Conservation (phyloP, 2,797 vertebrate species). For the Cyprinodon diabolis region DNA sequence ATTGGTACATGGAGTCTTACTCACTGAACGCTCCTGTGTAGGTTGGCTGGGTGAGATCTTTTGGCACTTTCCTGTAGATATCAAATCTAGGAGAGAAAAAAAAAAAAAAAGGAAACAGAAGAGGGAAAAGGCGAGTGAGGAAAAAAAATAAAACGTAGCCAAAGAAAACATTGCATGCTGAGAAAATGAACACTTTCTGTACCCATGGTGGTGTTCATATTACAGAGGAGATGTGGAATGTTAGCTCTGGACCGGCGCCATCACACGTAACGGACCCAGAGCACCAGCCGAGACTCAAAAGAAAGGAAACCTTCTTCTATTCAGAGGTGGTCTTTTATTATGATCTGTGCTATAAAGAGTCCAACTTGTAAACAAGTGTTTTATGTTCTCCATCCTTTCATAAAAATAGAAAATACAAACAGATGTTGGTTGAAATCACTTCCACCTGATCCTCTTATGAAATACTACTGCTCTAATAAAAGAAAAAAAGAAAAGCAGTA, state of each 20-base stretch:
- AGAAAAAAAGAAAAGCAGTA: slow-evolving; percentile 17
- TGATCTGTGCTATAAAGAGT: slow-evolving; percentile 43
- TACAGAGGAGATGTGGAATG: slow-evolving; percentile 78
- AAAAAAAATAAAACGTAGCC: slow-evolving; percentile 35
- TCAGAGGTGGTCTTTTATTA: slow-evolving; percentile 48
- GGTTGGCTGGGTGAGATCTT: slow-evolving; percentile 99
- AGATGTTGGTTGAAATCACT: neutral
- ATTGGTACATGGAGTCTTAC: slow-evolving; percentile 64
- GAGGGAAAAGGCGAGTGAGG: slow-evolving; percentile 18
- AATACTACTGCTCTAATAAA: neutral
- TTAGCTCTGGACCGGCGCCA: slow-evolving; percentile 74
- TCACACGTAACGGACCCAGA: slow-evolving; percentile 59
- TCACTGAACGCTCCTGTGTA: slow-evolving; percentile 99
- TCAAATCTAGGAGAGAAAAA: slow-evolving; percentile 87
- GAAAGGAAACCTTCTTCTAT: slow-evolving; percentile 39
- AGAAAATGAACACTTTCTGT: slow-evolving; percentile 77
- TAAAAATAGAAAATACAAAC: neutral
- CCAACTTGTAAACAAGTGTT: slow-evolving; percentile 9
- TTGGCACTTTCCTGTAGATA: slow-evolving; percentile 99
- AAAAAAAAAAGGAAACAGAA: slow-evolving; percentile 30
- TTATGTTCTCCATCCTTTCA: neutral
- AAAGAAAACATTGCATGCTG: slow-evolving; percentile 70
- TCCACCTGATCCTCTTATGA: slow-evolving; percentile 39
- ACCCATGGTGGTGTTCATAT: slow-evolving; percentile 73
- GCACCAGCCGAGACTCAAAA: slow-evolving; percentile 30